Conservation (phyloP, 2,113 vertebrate species). For the Heterotis niloticus region DNA sequence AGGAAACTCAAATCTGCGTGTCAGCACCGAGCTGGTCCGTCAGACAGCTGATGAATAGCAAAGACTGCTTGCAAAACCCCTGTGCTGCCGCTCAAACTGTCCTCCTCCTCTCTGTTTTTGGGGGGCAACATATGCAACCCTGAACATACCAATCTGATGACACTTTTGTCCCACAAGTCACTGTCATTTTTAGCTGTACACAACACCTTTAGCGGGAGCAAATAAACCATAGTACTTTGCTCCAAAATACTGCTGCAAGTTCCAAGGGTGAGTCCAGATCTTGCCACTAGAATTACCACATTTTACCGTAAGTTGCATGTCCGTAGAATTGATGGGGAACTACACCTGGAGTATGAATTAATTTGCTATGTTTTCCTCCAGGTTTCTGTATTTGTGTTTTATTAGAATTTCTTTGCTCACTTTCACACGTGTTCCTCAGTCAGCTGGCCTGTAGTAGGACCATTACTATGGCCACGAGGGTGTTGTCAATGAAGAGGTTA, state of each 20-base stretch:
- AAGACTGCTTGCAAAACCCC: not conserved
- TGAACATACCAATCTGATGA: not conserved
- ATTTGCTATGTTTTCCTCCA: not conserved
- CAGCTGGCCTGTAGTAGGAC: conserved; percentile 48
- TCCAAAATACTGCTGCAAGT: not conserved
- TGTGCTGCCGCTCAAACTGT: not conserved
- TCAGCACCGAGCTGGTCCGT: not conserved
- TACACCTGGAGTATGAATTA: too few relatives aligned
- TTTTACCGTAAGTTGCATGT: too few relatives aligned
- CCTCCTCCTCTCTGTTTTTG: not conserved
- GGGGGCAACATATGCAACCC: not conserved
- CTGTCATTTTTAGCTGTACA: not conserved
- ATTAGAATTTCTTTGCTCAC: not conserved
- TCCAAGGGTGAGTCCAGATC: not conserved
- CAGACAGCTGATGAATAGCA: too few relatives aligned
- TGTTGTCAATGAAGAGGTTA: conserved; percentile 36
- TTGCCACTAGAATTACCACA: not conserved
- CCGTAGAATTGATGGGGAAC: too few relatives aligned
- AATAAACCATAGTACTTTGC: not conserved
- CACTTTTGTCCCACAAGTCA: not conserved
- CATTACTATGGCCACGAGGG: conserved; percentile 28
- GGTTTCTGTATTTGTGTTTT: not conserved
- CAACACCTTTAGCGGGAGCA: not conserved
- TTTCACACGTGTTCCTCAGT: not conserved
- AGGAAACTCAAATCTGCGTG: not conserved